Conservation (phyloP, 2,113 vertebrate species). For the Tylochromis polylepis region DNA sequence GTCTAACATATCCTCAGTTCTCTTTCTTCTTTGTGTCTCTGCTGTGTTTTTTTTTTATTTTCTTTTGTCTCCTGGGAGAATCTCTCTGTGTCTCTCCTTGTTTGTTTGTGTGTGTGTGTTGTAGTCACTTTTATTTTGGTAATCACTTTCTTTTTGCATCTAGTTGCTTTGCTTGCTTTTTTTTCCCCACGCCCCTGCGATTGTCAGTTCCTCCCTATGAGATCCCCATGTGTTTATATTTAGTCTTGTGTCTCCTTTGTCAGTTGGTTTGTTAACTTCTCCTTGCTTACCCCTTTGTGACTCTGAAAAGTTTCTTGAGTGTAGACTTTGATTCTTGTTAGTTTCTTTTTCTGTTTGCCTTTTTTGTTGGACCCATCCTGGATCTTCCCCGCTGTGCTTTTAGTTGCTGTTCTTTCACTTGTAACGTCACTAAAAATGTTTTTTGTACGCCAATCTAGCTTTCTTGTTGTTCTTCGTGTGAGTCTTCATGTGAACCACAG, state of each 20-base stretch:
- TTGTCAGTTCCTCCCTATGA: neutral
- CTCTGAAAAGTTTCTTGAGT: neutral
- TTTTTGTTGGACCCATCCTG: neutral
- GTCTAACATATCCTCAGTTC: rapidly evolving
- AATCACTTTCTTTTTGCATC: neutral
- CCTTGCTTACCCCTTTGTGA: neutral
- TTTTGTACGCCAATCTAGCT: neutral
- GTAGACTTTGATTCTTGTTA: neutral
- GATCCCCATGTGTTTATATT: neutral
- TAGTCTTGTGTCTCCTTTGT: neutral
- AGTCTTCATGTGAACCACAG: neutral
- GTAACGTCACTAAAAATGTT: neutral
- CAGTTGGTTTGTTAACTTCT: neutral
- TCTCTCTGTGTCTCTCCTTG: neutral
- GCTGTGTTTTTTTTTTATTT: neutral
- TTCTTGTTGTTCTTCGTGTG: neutral
- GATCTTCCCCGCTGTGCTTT: neutral
- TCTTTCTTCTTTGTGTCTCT: neutral
- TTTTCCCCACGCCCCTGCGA: neutral
- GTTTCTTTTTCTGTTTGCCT: neutral
- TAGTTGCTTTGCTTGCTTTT: neutral
- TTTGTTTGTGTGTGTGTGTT: neutral
- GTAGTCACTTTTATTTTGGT: neutral
- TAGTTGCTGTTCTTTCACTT: neutral
- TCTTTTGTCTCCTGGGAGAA: neutral